Evolutionary conservation across 2,888 invertebrate species (phyloP), one percentile per base, ranked within the genome.

Genomic region (Shargacucullia verbasci): DNA sequence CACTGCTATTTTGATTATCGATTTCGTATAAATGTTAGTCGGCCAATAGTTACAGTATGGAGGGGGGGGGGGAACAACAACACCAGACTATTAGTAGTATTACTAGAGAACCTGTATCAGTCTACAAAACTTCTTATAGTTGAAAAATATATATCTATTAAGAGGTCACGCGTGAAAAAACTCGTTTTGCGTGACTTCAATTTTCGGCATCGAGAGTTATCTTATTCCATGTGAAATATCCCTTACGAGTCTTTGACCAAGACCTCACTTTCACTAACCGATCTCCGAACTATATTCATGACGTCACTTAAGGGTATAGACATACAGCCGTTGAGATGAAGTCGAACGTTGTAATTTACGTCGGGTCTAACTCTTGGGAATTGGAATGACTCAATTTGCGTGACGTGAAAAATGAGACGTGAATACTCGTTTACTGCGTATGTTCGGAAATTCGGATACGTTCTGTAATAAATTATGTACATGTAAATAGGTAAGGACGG

Each of bases 351-450:
- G 66, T 78, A 80, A 80, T 79, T 78, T 74, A 80, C 64, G 70
- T 72, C 59, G 58, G 56, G 66, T 44, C 59, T 64, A 71, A 65
- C 68, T 59, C 79, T 65, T 59, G 58, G 77, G 80, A 78, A 75
- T 80, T 69, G 75, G 70, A 79, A 82, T 72, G 68, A 70, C 70
- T 77, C 79, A 81, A 82, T 82, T 82, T 76, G 71, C 49, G 72
- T 71, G 73, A 73, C 70, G 65, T 78, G 79, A 80, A 81, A 81
- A 77, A 79, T 80, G 72, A 76, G 72, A 78, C 67, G 62, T 66
- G 63, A 50, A 54, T 70, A 69, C 33, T 77, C 66, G 66, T 35
- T 54, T 70, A 73, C 69, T 73, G 59, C 44, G 56, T 52, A 58
- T 46, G 47, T 69, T 62, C 48, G 46, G 53, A 52, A 54, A 67